These are phyloP conservation scores for Pyrgus malvae DNA, from an alignment of 2,888 invertebrate genomes.

Conservation along the genomic window DNA sequence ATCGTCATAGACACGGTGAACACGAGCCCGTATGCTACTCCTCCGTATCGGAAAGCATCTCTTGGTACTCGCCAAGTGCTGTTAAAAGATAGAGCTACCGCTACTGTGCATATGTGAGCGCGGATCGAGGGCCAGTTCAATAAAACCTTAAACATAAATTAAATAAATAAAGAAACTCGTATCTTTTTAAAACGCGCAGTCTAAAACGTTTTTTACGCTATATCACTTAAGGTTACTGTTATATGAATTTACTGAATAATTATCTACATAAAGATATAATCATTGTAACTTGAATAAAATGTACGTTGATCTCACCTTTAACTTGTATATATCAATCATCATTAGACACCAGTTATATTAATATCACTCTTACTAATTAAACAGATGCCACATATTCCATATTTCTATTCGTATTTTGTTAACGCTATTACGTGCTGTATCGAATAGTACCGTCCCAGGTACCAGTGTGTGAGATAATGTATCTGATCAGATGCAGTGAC, in stretches of 20 bases:
- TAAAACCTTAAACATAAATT: conserved; percentile 44
- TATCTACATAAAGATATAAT: too few relatives aligned
- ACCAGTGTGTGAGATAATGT: conserved; percentile 52
- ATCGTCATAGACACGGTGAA: conserved; percentile 70
- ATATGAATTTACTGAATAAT: too few relatives aligned
- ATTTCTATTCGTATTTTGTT: neutral
- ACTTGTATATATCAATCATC: conserved; percentile 39
- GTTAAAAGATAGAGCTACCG: conserved; percentile 79
- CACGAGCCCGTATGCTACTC: conserved; percentile 77
- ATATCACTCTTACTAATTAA: conserved; percentile 30
- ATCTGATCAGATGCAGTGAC: conserved; percentile 41
- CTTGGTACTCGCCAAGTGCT: conserved; percentile 83
- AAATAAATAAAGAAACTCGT: too few relatives aligned
- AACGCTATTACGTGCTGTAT: conserved; percentile 24
- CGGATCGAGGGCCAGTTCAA: conserved; percentile 53
- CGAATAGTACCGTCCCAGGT: conserved; percentile 56
- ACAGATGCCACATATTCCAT: neutral
- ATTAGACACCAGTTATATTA: conserved; percentile 30
- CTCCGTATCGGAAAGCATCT: conserved; percentile 68
- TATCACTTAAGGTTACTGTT: too few relatives aligned
- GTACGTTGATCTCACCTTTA: conserved; percentile 48
- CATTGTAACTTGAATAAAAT: too few relatives aligned
- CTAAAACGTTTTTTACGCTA: too few relatives aligned
- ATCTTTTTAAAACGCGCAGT: neutral
- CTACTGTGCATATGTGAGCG: conserved; percentile 73